Percentiles rank a stretch among this genome's conserved stretches.
These are phyloP conservation scores for Heterochromis multidens DNA, from an alignment of 2,113 vertebrate species.

Conservation along the genomic window DNA sequence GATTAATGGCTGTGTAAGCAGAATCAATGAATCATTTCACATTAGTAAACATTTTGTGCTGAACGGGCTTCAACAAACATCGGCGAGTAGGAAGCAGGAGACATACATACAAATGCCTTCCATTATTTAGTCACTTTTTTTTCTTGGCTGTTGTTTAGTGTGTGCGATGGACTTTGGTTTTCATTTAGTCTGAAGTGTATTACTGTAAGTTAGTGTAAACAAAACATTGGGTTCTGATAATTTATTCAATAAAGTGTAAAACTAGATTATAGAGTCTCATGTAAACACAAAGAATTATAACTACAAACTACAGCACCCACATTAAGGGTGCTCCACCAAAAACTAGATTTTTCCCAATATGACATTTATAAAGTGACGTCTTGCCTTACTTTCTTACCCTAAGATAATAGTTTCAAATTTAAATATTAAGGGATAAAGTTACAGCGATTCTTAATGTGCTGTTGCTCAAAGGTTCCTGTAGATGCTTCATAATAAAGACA, in stretches of 20 bases:
- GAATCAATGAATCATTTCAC: conserved; percentile 43
- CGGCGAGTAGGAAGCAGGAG: background rate
- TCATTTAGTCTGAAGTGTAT: background rate
- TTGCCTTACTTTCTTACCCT: background rate
- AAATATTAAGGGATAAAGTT: background rate
- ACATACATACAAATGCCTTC: conserved; percentile 2
- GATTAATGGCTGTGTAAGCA: conserved; percentile 28
- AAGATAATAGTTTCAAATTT: background rate
- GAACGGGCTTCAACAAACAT: conserved; percentile 17
- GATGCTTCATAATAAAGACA: background rate
- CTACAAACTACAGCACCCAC: background rate
- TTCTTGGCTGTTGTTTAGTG: background rate
- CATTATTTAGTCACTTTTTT: background rate
- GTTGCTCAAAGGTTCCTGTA: too few relatives aligned
- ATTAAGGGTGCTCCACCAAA: background rate
- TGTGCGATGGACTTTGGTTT: background rate
- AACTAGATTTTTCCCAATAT: background rate
- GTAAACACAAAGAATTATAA: background rate
- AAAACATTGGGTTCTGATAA: background rate
- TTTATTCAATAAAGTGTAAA: background rate
- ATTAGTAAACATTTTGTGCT: conserved; percentile 49
- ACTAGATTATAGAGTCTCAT: background rate
- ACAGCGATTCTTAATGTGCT: background rate
- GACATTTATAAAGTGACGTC: background rate
- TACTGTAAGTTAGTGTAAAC: background rate